phyloP scores from a whole-genome alignment of 2,113 vertebrate species.

The Microtus oregoni region DNA sequence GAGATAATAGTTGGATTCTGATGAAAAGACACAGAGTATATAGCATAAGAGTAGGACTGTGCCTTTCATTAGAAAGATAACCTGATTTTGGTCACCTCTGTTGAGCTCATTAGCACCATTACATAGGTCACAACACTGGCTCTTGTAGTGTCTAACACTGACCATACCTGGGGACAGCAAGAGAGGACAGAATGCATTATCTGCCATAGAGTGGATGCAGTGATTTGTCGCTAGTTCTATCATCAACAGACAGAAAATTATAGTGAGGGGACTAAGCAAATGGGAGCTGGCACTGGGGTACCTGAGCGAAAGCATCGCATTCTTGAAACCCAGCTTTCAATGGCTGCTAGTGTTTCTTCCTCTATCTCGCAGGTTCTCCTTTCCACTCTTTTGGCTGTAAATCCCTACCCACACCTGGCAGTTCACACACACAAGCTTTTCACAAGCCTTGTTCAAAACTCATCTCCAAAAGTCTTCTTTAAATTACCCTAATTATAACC shows the following conservation, averaged over 20 bases:
- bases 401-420: background rate
- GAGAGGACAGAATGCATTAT: background rate
- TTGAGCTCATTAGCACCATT: background rate
- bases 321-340: background rate
- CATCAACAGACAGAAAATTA: background rate
- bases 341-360: background rate
- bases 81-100: background rate
- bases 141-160: background rate
- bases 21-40: background rate
- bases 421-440: background rate
- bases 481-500: conserved; percentile 26
- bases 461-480: conserved; percentile 35
- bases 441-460: conserved; percentile 32
- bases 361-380: background rate
- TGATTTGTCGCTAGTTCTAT: background rate
- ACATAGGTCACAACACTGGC: background rate
- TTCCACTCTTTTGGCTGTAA: background rate
- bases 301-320: background rate
- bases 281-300: background rate
- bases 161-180: background rate
- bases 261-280: background rate
- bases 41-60: background rate
- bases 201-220: background rate
- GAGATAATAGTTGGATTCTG: conserved; percentile 5
- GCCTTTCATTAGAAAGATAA: background rate